Evolutionary conservation across 2,888 invertebrate genomes (phyloP), one percentile per base, ranked within the genome.

Genomic region (Xestia c-nigrum): DNA sequence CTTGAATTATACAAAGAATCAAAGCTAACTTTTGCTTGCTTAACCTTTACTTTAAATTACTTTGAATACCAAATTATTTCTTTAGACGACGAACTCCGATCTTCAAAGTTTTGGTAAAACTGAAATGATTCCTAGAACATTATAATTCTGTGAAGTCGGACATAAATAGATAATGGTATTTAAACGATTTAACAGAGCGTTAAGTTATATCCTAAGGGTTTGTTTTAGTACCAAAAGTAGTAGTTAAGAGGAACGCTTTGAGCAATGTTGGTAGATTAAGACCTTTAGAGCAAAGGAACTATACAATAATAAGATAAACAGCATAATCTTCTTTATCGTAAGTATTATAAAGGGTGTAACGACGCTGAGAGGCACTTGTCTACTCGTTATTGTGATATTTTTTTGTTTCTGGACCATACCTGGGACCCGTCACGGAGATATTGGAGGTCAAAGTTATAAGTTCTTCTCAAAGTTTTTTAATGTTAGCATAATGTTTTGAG

Each of bases 11-110:
- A 40, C 72, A 75, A 80, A 63, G 66, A 79, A 78, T 81, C 75
- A 80, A 80, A 74, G 83, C 47, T 59, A 68, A 80, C 74, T 78
- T 83, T 78, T 76, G 64, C 74, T 64, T 64, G 50, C 38, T 52
- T 38, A 72, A 78, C 71, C 61, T 79, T 79, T 64, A 74, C 38
- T 65, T 77, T n/a, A 66, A 76, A 72, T 75, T 76, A 57, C 66
- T 78, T 77, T 81, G 76, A 79, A 78, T 74, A 72, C 3, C 24
- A 67, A 78, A 64, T 74, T 82, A 79, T 84, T 78, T 80, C 71
- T 82, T 81, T 74, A 66, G 66, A 65, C 24, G n/a, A 61, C 67
- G 63, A 65, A 66, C 46, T 66, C 40, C 43, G 40, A 57, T 31
- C 63, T 71, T 75, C 74, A 69, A 84, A 83, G 74, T 86, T 77